Evolutionary conservation across 2,888 invertebrate species (phyloP), one percentile per base, ranked within the genome.

Genomic region (Carterocephalus palaemon): DNA sequence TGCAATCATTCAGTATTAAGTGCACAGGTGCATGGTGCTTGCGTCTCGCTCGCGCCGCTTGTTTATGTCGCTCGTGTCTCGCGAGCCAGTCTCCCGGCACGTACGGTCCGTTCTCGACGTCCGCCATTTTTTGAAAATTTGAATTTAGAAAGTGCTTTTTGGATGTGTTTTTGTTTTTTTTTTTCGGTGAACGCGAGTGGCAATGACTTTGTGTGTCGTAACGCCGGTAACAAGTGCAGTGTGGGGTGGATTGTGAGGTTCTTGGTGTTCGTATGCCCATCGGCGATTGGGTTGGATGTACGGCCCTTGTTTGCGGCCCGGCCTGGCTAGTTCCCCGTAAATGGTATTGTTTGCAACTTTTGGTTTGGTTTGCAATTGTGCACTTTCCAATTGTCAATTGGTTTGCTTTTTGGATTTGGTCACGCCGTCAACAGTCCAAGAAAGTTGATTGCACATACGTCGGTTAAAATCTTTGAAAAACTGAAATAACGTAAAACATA

Each of bases 11-110:
- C 76, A 76, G 66, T 73, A 76, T 74, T 64, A 78, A 81, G 80
- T 83, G 78, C 78, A 84, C 84, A 84, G 84, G 84, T 85, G 84
- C 79, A 77, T 37, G 17, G 56, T 53, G 39, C 73, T 16, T 15
- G n/a, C 20, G 69, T 83, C 83, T 74, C 81, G 62, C 64, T 84
- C 72, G 51, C 73, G 50, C 81, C 48, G 51, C 57, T 70, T 72
- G 75, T 74, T 75, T 71, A 70, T 68, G 54, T 64, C 54, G 62
- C 59, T 57, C 54, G 59, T 63, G 54, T 56, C 57, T 59, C 60
- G 60, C 63, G 59, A 70, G 71, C 67, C 75, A 83, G 83, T 84
- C 74, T 72, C 64, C 64, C 59, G 59, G 59, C 48, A 50, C 52
- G 58, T 49, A 55, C 65, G 64, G 62, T 54, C 54, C 52, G 53